These are phyloP conservation scores for Pygmarrhopalites habei DNA, from an alignment of 1,140 invertebrate genomes.

Conservation along the genomic window DNA sequence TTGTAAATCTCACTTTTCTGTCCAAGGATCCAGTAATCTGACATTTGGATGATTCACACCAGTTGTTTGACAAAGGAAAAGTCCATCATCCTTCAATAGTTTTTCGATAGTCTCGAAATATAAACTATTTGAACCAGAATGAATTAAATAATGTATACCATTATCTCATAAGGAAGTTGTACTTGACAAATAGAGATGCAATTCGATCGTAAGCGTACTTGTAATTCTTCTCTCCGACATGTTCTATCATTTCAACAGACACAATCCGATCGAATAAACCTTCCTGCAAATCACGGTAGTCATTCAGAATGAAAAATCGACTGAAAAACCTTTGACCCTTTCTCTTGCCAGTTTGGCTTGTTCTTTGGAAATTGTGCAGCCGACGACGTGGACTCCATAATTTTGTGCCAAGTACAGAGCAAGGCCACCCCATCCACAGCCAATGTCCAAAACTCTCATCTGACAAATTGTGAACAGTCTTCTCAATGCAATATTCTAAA, in stretches of 20 bases:
- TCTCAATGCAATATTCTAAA: no score
- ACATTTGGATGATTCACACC: no score
- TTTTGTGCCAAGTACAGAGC: neutral
- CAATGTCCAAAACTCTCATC: slow-evolving; percentile 1
- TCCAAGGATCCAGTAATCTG: no score
- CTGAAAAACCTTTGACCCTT: neutral
- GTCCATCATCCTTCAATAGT: no score
- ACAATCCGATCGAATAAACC: slow-evolving; percentile 31
- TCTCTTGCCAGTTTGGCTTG: slow-evolving; percentile 12
- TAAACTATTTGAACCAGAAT: no score
- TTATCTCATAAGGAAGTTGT: slow-evolving; percentile 10
- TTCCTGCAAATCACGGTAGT: slow-evolving; percentile 27
- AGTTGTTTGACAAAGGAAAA: slow-evolving; percentile 27
- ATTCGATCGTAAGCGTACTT: no score
- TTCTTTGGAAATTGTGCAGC: slow-evolving; percentile 16
- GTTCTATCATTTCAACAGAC: slow-evolving; percentile 31
- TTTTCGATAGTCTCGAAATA: no score
- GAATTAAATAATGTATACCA: no score
- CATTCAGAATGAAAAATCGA: slow-evolving; percentile 6
- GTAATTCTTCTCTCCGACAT: slow-evolving; percentile 23
- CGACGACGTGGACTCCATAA: slow-evolving; percentile 14
- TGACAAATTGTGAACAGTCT: no score
- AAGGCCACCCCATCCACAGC: neutral
- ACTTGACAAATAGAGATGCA: slow-evolving; percentile 18
- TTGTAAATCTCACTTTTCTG: no score